These are phyloP conservation scores for Amiota communis DNA, from an alignment of 2,888 invertebrate genomes.

Conservation along the genomic window DNA sequence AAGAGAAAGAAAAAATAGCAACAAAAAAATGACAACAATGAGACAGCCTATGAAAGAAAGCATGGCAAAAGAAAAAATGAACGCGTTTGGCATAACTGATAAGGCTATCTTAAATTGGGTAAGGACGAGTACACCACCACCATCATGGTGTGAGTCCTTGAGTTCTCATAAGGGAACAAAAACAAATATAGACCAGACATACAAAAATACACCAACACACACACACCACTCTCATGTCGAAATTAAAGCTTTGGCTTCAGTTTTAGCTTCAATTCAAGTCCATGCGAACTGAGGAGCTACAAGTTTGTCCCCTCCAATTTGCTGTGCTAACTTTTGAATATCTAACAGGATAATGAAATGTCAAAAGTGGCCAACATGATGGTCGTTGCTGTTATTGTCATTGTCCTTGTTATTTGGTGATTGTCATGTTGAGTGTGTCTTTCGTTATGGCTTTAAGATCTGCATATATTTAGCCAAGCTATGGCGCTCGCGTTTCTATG, in stretches of 20 bases:
- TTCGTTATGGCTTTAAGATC: slow-evolving; percentile 60
- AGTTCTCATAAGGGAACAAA: too few relatives aligned
- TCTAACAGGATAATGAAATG: slow-evolving; percentile 69
- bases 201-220: not conserved
- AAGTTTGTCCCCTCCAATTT: slow-evolving; percentile 9
- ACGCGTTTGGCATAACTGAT: slow-evolving; percentile 65
- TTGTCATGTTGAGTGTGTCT: slow-evolving; percentile 37
- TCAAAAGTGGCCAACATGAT: slow-evolving; percentile 61
- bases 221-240: not conserved
- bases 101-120: slow-evolving; percentile 50
- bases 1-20: slow-evolving; percentile 31
- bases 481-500: slow-evolving; percentile 54
- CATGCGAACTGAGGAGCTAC: too few relatives aligned
- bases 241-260: not conserved
- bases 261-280: not conserved
- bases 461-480: slow-evolving; percentile 55
- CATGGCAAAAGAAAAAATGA: slow-evolving; percentile 44
- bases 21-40: not conserved
- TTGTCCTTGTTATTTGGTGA: slow-evolving; percentile 29
- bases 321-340: slow-evolving; percentile 64
- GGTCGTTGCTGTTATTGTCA: slow-evolving; percentile 38
- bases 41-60: too few relatives aligned
- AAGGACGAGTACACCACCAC: too few relatives aligned
- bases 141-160: too few relatives aligned
- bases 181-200: not conserved